Evolutionary conservation across 2,797 vertebrate species (phyloP).

Genomic region (Acridotheres tristis): DNA sequence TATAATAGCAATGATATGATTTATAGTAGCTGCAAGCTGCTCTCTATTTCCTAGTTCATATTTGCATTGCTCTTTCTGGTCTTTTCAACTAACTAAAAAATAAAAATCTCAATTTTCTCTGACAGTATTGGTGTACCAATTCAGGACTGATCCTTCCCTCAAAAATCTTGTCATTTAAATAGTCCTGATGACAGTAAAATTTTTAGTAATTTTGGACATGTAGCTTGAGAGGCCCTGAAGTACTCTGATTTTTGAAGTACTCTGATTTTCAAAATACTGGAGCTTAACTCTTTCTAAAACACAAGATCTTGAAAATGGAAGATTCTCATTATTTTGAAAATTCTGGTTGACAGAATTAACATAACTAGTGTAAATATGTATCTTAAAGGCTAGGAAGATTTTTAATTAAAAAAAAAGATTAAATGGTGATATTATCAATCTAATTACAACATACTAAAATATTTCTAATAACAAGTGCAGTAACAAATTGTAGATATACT

Average conservation of each 20-base stretch:
- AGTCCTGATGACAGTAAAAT: not conserved
- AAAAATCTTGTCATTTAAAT: not conserved
- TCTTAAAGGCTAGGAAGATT: not conserved
- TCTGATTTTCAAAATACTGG: not conserved
- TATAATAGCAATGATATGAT: conserved; percentile 3
- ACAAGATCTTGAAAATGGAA: not conserved
- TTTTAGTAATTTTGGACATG: not conserved
- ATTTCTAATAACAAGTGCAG: not conserved
- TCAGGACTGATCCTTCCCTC: not conserved
- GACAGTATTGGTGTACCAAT: not conserved
- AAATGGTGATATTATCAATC: not conserved
- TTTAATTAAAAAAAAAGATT: not conserved
- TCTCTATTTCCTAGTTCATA: not conserved
- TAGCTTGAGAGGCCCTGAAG: not conserved
- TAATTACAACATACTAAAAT: not conserved
- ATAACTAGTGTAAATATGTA: not conserved
- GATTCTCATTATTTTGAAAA: not conserved
- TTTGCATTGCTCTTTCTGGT: not conserved
- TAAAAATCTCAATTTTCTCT: not conserved
- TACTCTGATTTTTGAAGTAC: not conserved
- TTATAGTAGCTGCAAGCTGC: not conserved
- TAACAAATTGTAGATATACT: not conserved
- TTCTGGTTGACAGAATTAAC: not conserved
- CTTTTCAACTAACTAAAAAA: not conserved
- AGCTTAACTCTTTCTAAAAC: not conserved